These are phyloP conservation scores for Synanceia verrucosa DNA, from an alignment of 2,797 vertebrate genomes.

Conservation along the genomic window DNA sequence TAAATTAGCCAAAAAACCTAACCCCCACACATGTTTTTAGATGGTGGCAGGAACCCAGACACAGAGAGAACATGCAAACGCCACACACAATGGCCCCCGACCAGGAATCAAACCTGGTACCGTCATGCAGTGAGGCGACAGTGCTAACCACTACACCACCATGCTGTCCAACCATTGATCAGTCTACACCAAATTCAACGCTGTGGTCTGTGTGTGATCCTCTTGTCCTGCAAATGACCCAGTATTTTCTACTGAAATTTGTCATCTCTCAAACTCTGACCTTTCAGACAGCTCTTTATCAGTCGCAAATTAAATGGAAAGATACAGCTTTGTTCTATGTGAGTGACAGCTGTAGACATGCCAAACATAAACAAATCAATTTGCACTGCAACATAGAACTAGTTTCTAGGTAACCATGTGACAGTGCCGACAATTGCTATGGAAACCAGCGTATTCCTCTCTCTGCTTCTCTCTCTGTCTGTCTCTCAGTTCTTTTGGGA, in stretches of 20 bases:
- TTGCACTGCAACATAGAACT: constrained; percentile 61
- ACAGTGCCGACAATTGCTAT: constrained; percentile 76
- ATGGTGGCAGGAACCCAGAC: too few relatives aligned
- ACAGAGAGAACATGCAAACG: too few relatives aligned
- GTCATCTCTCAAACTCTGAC: constrained; percentile 4
- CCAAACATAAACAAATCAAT: constrained; percentile 66
- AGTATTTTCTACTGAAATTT: background rate
- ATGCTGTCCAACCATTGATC: too few relatives aligned
- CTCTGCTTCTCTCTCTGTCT: background rate
- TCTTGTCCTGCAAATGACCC: constrained; percentile 41
- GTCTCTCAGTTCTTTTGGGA: constrained; percentile 53
- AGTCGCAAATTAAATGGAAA: constrained; percentile 23
- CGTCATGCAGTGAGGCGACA: too few relatives aligned
- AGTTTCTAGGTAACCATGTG: constrained; percentile 81
- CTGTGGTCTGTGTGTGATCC: constrained; percentile 19
- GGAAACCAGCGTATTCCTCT: constrained; percentile 67
- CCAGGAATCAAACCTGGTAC: too few relatives aligned
- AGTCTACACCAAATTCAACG: background rate
- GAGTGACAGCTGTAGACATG: constrained; percentile 38
- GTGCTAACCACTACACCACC: too few relatives aligned
- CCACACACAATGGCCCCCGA: too few relatives aligned
- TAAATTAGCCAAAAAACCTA: too few relatives aligned
- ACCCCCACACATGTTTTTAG: too few relatives aligned
- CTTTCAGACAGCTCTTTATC: constrained; percentile 10
- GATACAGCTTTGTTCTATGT: constrained; percentile 29